Evolutionary conservation across 1,140 invertebrate genomes (phyloP).

Genomic region (Agraylea sexmaculata): DNA sequence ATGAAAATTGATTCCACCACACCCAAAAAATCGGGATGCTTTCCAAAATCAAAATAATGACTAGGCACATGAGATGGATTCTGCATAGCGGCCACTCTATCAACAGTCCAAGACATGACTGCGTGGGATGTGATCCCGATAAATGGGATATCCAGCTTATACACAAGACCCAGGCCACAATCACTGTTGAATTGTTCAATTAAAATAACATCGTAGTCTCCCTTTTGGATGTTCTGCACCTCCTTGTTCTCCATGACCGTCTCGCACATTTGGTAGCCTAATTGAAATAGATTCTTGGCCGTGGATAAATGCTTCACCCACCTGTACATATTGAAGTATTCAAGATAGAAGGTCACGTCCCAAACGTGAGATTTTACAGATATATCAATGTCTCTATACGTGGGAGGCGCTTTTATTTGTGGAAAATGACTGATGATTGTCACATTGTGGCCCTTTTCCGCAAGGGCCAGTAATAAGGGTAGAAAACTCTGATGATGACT

Average conservation of each 20-base stretch:
- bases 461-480: constrained; percentile 49
- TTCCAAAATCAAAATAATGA: constrained; percentile 40
- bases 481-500: constrained; percentile 59
- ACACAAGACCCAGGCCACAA: constrained; percentile 49
- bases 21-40: constrained; percentile 42
- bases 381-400: constrained; percentile 41
- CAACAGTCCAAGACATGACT: constrained; percentile 47
- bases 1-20: constrained; percentile 31
- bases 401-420: constrained; percentile 31
- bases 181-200: constrained; percentile 58
- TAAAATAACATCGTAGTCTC: constrained; percentile 53
- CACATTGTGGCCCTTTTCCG: constrained; percentile 50
- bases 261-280: constrained; percentile 25
- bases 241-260: constrained; percentile 28
- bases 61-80: constrained; percentile 46
- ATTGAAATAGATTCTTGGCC: not conserved
- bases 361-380: constrained; percentile 4
- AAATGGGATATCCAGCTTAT: constrained; percentile 49
- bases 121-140: constrained; percentile 44
- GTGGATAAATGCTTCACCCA: constrained; percentile 3
- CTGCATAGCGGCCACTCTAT: constrained; percentile 41
- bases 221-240: constrained; percentile 34
- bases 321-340: not conserved
- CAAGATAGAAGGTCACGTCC: too few species aligned
- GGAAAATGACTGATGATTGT: constrained; percentile 57